phyloP scores from a whole-genome alignment of 2,888 invertebrate genomes.

The Alviniconcha strummeri region DNA sequence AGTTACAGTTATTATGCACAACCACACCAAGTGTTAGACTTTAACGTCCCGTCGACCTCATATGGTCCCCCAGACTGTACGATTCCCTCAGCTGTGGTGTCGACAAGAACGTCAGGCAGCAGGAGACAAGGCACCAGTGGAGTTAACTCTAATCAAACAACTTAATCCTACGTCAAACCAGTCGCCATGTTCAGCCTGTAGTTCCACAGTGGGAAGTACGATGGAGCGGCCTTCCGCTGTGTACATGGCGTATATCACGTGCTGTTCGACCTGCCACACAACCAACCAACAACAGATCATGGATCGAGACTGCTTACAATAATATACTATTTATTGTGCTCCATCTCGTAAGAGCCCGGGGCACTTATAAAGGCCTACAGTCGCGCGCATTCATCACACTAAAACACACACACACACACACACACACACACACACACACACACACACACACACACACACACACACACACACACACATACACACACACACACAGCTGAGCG shows the following conservation, averaged over 20 bases:
- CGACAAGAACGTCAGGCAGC: too few species aligned
- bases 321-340: too few species aligned
- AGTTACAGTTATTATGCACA: too few species aligned
- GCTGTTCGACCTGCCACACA: slow-evolving; percentile 25
- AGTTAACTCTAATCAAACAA: background rate
- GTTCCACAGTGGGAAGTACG: slow-evolving; percentile 22
- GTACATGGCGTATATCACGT: slow-evolving; percentile 25
- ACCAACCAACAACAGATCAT: too few species aligned
- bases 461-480: too few species aligned
- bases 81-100: too few species aligned
- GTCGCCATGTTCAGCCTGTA: slow-evolving; percentile 1
- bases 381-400: background rate
- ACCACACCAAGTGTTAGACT: too few species aligned
- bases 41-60: too few species aligned
- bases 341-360: too few species aligned
- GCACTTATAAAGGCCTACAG: background rate
- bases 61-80: too few species aligned
- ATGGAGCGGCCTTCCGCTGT: slow-evolving; percentile 12
- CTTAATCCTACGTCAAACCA: slow-evolving; percentile 25
- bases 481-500: background rate
- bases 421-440: background rate
- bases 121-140: too few species aligned
- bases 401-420: slow-evolving; percentile 10
- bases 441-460: slow-evolving; percentile 5
- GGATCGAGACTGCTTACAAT: too few species aligned